phyloP scores from a whole-genome alignment of 2,113 vertebrate genomes.

The Coreoperca whiteheadi region DNA sequence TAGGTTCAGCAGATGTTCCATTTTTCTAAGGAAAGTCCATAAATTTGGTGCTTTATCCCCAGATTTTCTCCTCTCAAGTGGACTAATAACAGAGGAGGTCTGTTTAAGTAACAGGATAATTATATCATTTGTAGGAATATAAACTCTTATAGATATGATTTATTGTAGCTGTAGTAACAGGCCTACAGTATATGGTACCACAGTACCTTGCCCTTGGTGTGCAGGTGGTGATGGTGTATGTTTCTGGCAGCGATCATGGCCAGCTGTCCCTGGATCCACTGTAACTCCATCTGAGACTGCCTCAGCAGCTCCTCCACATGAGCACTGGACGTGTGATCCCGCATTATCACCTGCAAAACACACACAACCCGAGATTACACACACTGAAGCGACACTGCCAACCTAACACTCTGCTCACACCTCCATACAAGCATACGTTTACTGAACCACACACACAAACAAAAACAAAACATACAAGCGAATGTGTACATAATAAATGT shows the following conservation, averaged over 20 bases:
- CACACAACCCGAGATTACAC: constrained; percentile 43
- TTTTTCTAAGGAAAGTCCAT: background rate
- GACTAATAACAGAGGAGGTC: background rate
- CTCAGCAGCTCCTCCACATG: constrained; percentile 79
- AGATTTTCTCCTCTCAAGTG: constrained; percentile 3
- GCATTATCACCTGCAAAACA: constrained; percentile 75
- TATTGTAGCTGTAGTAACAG: background rate
- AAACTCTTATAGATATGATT: background rate
- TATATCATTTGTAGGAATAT: background rate
- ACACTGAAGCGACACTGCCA: background rate
- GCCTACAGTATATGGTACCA: constrained; percentile 2
- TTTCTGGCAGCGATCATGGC: constrained; percentile 78
- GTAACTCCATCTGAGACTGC: constrained; percentile 83
- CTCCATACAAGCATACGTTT: background rate
- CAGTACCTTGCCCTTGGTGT: constrained; percentile 81
- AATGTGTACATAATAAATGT: background rate
- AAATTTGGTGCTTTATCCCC: background rate
- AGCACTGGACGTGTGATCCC: constrained; percentile 72
- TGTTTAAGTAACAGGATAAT: background rate
- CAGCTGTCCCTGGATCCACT: constrained; percentile 86
- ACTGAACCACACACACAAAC: background rate
- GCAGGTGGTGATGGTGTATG: constrained; percentile 62
- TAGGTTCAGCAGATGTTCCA: constrained; percentile 5
- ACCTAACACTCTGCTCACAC: constrained; percentile 24
- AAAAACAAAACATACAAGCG: background rate